Evolutionary conservation across 2,113 vertebrate genomes (phyloP).

Genomic region (Cyanoliseus patagonus): DNA sequence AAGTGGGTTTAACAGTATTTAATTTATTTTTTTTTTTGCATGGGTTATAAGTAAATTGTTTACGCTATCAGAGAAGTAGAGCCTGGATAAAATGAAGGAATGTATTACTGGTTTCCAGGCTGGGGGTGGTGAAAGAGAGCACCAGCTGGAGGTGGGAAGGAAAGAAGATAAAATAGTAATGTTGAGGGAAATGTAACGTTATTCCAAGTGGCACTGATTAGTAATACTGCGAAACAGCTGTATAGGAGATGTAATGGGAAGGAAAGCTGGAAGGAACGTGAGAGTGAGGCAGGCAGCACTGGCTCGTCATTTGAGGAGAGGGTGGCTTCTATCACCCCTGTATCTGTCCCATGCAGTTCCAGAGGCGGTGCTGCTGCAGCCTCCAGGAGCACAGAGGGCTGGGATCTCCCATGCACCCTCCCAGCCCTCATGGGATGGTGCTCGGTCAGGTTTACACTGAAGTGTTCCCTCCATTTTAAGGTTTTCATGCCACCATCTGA

Average conservation of each 20-base stretch:
- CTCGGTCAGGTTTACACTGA: background rate
- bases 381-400: background rate
- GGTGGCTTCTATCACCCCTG: background rate
- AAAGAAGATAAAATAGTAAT: slow-evolving; percentile 23
- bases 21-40: slow-evolving; percentile 13
- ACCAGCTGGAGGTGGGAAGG: slow-evolving; percentile 30
- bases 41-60: slow-evolving; percentile 41
- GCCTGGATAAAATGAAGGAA: background rate
- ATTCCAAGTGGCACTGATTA: background rate
- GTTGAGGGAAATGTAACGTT: background rate
- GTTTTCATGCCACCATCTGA: background rate
- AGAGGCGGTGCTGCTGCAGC: background rate
- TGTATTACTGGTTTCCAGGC: background rate
- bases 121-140: slow-evolving; percentile 7
- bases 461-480: rapidly evolving
- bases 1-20: slow-evolving; percentile 68
- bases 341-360: background rate
- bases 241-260: background rate
- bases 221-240: slow-evolving; percentile 51
- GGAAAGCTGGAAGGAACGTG: background rate
- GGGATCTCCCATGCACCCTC: background rate
- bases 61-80: slow-evolving; percentile 9
- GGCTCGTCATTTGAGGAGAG: background rate
- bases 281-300: background rate
- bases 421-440: background rate